Percentiles rank a stretch among this genome's conserved stretches.
These are phyloP conservation scores for Doris montereyensis DNA, from an alignment of 2,888 invertebrate species.

Conservation along the genomic window DNA sequence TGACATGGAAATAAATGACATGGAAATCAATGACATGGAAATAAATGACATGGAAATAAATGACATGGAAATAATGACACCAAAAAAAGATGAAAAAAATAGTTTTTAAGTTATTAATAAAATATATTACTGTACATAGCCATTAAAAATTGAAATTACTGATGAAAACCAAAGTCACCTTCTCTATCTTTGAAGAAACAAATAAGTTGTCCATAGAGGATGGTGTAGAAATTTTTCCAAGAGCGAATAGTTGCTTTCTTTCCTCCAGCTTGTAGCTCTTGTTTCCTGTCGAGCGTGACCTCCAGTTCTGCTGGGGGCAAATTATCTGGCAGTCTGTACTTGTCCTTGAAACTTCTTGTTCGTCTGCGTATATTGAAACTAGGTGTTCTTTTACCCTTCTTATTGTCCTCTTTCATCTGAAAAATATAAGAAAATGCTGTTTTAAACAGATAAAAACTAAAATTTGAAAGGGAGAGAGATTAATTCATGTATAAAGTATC, in stretches of 20 bases:
- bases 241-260: constrained; percentile 94
- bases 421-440: background rate
- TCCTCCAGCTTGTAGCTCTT: constrained; percentile 92
- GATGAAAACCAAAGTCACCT: constrained; percentile 61
- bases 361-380: constrained; percentile 94
- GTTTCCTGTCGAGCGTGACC: constrained; percentile 92
- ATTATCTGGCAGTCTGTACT: constrained; percentile 68
- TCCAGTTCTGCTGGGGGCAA: constrained; percentile 93
- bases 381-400: constrained; percentile 85
- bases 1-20: too few relatives aligned
- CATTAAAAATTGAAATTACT: too few relatives aligned
- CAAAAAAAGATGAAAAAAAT: too few relatives aligned
- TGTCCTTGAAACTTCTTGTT: constrained; percentile 84
- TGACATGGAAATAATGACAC: too few relatives aligned
- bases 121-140: too few relatives aligned
- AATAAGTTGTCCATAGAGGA: constrained; percentile 94
- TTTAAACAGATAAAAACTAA: background rate
- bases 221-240: constrained; percentile 96
- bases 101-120: too few relatives aligned
- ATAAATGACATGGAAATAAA: too few relatives aligned
- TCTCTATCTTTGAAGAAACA: constrained; percentile 98
- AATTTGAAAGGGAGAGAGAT: background rate
- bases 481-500: too few relatives aligned
- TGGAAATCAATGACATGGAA: too few relatives aligned
- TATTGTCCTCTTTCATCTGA: constrained; percentile 43